Evolutionary conservation across 2,113 vertebrate species (phyloP).

Genomic region (Pomatorhinus ruficollis): DNA sequence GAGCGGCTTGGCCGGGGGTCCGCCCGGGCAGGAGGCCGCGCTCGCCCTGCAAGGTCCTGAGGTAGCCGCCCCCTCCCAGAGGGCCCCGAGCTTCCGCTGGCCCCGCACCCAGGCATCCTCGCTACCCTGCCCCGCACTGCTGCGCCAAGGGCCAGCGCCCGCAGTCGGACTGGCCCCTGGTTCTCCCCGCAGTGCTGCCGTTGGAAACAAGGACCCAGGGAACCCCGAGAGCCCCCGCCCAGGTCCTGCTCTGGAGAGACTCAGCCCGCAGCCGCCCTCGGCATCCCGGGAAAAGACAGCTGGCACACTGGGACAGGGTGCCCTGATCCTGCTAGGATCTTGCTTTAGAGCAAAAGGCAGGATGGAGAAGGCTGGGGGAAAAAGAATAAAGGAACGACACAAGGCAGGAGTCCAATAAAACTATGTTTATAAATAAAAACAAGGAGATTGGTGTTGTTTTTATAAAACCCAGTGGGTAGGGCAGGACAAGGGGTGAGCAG

Average conservation of each 20-base stretch:
- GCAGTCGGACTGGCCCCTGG: fast-evolving
- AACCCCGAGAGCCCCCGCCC: neutral
- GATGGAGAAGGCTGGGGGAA: neutral
- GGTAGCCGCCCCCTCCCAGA: neutral
- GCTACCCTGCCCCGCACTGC: neutral
- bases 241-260: neutral
- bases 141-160: neutral
- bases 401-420: conserved; percentile 80
- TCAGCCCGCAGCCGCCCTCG: neutral
- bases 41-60: fast-evolving
- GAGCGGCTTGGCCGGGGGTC: too few relatives aligned
- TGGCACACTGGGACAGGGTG: too few relatives aligned
- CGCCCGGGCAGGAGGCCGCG: too few relatives aligned
- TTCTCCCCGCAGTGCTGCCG: too few relatives aligned
- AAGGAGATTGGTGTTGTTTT: conserved; percentile 54
- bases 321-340: neutral
- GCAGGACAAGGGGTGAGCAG: neutral
- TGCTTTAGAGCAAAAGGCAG: fast-evolving
- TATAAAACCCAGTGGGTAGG: conserved; percentile 70
- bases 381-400: neutral
- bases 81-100: neutral
- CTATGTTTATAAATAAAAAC: conserved; percentile 96
- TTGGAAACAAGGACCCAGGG: neutral
- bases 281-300: too few relatives aligned
- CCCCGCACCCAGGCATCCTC: too few relatives aligned